Base-by-base conservation (phyloP, 2,888 invertebrate species). In the Nowickia ferox region DNA sequence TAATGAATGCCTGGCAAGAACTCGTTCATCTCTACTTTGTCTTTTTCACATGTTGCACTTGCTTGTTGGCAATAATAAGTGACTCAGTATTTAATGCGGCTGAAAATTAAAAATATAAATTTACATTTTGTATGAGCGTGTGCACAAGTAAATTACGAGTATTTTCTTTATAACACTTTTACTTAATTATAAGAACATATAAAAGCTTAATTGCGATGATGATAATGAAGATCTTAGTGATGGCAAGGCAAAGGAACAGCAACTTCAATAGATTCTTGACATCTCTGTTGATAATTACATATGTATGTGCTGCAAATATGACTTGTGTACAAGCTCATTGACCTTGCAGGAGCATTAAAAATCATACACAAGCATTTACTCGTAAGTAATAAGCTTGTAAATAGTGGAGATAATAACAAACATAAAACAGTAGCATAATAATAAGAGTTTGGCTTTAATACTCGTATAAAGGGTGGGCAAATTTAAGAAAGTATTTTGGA, bases 1-100 rank as follows among this genome's bases (percentile, higher is more conserved):
- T 84, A 77, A 84, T 81, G 63, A 77, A 84, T 77, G 77, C 81
- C 72, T 81, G 77, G 74, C 61, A 81, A 77, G 68, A 30, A 61
- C 38, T 51, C 44, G 11, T 13, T 6, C 48, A 1, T 6, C 44
- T 76, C 63, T 61, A 30, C 30, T 30, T 6, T 30, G 30, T 6
- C 30, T 66, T 59, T 57, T 4, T 55, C 0, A 38, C 13, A 53
- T 17, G 19, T 15, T 17, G 19, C 9, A 19, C 53, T 40, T 30
- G 15, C 15, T 40, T 38, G 11, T 51, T 48, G n/a, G 17, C 17
- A 65, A 15, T 17, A 61, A 42, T 40, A n/a, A 42, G 61, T 51
- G 48, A n/a, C 30, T 51, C 17, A 30, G n/a, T 78, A 30, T n/a
- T 66, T 42, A 19, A 74, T 44, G 13, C 13, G 22, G 8, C 42